Base-by-base conservation (phyloP, 2,888 invertebrate species). In the Nasonia oneida region DNA sequence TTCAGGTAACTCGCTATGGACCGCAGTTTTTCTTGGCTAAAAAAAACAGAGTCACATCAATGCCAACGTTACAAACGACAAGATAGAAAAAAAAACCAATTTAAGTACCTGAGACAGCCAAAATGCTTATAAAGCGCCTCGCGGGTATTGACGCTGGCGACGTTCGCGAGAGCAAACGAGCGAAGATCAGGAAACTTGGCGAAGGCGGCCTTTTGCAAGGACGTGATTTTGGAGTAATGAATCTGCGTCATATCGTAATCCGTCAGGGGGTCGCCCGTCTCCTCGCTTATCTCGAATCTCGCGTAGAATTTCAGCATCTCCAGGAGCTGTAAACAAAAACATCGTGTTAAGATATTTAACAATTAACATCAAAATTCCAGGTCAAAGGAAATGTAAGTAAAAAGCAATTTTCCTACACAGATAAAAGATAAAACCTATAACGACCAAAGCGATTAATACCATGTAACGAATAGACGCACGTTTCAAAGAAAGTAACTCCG, bases 291-390 rank as follows among this genome's bases (percentile, higher is more conserved):
- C 94, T 99, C 99, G 94, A 99, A 99, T 86, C 98, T 96, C 0
- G 98, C 96, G 93, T 99, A 99, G 93, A 99, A 99, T 92, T 98
- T 98, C 81, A 99, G 94, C 97, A 98, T 98, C 89, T 98, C 97
- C 90, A 99, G 94, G 6, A 99, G 94, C 97, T 99, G 29, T 29
- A 95, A 15, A 95, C 95, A 88, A 89, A 86, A 89, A 89, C 67
- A 37, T 57, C 10, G 57, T n/a, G 23, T 14, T 50, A 37, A 37
- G 37, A 37, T 37, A 37, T 4, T 37, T 37, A 37, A 29, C 29
- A 37, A 37, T 5, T 37, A 37, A 3, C 15, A 15, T 15, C 50
- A 15, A 15, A 10, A 10, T 42, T 6, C 8, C 1, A 42, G 1
- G 5, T 42, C 6, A 8, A n/a, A n/a, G 42, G 8, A 42, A 42